Base-by-base conservation (phyloP, 37 sponge, comb jelly and placozoan genomes). In the Crambe crambe region DNA sequence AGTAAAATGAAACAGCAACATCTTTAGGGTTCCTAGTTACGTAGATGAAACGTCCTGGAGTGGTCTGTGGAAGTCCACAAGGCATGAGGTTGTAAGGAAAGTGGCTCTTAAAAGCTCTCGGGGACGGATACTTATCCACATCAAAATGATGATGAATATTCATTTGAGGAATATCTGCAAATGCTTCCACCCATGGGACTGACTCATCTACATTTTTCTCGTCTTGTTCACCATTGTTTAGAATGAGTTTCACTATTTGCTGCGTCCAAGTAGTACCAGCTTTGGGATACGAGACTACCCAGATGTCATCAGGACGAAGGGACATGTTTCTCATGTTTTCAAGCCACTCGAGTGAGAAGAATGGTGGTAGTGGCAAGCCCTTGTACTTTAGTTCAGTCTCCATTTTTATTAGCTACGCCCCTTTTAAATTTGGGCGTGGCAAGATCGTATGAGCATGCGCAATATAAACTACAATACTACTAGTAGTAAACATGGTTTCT, bases 21-120 rank as follows among this genome's bases (percentile, higher is more conserved):
- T 92, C 92, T 39, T 87, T 87, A 0, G 92, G 92, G 75, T 92
- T 87, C 25, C 92, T 69, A 5, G 58, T 59, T 8, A 84, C 84
- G 26, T 83, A 80, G 81, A 92, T 83, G 75, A 84, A 92, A 72
- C 87, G 87, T 44, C 76, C 67, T n/a, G 83, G 72, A 66, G 75
- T 63, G 60, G 75, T 37, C 38, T 25, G 57, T 34, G 89, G 83
- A 26, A 35, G 65, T 23, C 83, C 83, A 72, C 86, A 80, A 3
- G 89, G 84, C 59, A 81, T 66, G 20, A 73, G 68, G 56, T 74
- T 59, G 70, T 83, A 86, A 37, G 87, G 75, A 2, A 82, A 44
- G 65, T 91, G 92, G 39, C 87, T 86, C 71, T 86, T 91, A 61
- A 91, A 56, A 36, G 70, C 54, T 25, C 92, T 79, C 2, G 92